phyloP scores from a whole-genome alignment of 30 jellyfish, hydroid and myxozoan genomes.

The Clytia hemisphaerica region DNA sequence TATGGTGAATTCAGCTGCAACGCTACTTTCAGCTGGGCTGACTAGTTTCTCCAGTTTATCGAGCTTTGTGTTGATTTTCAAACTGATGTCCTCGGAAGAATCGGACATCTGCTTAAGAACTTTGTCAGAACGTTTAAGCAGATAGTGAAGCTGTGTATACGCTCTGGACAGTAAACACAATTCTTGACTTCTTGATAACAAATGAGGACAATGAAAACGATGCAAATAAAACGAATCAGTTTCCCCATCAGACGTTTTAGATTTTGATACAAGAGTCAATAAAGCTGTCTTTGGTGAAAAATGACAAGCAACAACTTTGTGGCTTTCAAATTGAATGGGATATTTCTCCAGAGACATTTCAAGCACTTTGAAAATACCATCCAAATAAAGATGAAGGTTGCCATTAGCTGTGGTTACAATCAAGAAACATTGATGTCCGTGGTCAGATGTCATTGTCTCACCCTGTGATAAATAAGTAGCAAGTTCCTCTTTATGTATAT shows the following conservation, averaged over 20 bases:
- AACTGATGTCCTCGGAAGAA: conserved; percentile 67
- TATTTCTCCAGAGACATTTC: background rate
- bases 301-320: background rate
- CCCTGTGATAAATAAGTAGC: too few relatives aligned
- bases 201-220: background rate
- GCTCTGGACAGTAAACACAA: background rate
- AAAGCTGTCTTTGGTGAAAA: background rate
- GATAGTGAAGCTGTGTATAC: background rate
- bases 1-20: conserved; percentile 55
- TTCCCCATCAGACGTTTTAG: background rate
- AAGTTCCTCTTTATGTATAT: too few relatives aligned
- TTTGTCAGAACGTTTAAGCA: conserved; percentile 18
- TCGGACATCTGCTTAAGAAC: conserved; percentile 59
- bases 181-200: conserved; percentile 1
- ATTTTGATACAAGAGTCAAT: conserved; percentile 1
- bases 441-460: too few relatives aligned
- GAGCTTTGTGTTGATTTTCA: conserved; percentile 56
- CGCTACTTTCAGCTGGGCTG: conserved; percentile 42
- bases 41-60: conserved; percentile 49
- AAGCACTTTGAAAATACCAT: conserved; percentile 7
- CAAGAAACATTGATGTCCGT: too few relatives aligned
- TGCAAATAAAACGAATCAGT: background rate
- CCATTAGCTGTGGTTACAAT: conserved; percentile 21
- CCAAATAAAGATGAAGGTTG: background rate
- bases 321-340: background rate